Evolutionary conservation across 2,113 vertebrate genomes (phyloP).

Genomic region (Pitta sordida): DNA sequence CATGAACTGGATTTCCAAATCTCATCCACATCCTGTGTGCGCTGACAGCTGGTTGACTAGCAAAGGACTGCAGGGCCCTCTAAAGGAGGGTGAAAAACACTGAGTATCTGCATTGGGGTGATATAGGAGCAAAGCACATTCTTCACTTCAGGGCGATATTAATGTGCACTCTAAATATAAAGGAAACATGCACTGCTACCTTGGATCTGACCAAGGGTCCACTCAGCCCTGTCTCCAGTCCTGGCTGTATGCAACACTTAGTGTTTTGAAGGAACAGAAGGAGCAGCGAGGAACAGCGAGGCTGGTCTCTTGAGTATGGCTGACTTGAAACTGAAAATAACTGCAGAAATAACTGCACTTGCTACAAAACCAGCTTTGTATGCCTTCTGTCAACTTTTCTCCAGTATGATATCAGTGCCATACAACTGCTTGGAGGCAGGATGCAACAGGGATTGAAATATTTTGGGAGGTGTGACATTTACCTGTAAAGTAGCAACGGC

Average conservation of each 20-base stretch:
- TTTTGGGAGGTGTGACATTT: background rate
- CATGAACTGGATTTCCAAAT: background rate
- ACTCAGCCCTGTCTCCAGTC: background rate
- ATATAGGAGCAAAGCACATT: no score
- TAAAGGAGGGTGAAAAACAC: background rate
- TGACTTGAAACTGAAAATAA: background rate
- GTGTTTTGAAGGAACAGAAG: background rate
- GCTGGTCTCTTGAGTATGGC: background rate
- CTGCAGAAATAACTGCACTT: background rate
- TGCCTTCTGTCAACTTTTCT: background rate
- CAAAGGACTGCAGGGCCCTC: background rate
- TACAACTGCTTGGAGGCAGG: background rate
- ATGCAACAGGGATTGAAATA: background rate
- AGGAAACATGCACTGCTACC: background rate
- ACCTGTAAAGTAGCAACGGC: background rate
- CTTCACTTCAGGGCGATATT: no score
- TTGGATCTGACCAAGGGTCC: background rate
- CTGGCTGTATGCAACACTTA: background rate
- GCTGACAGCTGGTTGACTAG: background rate
- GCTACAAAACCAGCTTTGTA: background rate
- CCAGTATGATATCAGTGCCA: background rate
- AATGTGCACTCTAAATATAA: background rate
- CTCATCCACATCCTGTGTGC: background rate
- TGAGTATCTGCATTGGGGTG: background rate
- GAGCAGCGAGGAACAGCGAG: background rate